Conservation (phyloP, 1,140 invertebrate species). For the Drosophila auraria region DNA sequence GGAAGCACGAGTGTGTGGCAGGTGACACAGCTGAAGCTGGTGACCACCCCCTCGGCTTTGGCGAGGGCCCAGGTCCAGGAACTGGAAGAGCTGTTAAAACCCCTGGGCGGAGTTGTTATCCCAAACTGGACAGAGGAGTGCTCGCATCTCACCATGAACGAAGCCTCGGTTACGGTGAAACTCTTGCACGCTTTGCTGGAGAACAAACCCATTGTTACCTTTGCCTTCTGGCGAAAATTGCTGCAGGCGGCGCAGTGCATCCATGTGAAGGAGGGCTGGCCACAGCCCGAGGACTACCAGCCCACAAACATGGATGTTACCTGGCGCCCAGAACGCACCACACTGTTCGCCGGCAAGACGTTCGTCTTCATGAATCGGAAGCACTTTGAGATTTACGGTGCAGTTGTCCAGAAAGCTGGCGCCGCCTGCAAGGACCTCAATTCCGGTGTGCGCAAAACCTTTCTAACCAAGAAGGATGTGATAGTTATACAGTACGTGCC, state of each 20-base stretch:
- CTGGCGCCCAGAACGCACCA: conserved; percentile 85
- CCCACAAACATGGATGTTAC: conserved; percentile 86
- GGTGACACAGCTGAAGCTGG: conserved; percentile 79
- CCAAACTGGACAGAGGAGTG: conserved; percentile 86
- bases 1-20: conserved; percentile 86
- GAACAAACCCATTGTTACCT: conserved; percentile 88
- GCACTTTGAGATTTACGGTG: conserved; percentile 87
- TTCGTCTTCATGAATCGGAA: conserved; percentile 88
- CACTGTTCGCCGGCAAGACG: conserved; percentile 87
- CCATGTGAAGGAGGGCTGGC: conserved; percentile 78
- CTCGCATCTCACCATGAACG: conserved; percentile 88
- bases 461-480: conserved; percentile 85
- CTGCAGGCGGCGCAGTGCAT: conserved; percentile 84
- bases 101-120: conserved; percentile 80
- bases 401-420: conserved; percentile 85
- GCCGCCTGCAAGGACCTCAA: conserved; percentile 85
- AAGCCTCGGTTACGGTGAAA: conserved; percentile 89
- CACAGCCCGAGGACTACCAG: conserved; percentile 86
- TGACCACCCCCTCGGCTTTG: conserved; percentile 86
- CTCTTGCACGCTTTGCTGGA: conserved; percentile 89
- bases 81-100: conserved; percentile 77
- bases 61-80: conserved; percentile 80
- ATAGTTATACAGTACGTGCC: conserved; percentile 86
- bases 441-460: conserved; percentile 85
- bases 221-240: conserved; percentile 87